Base-by-base conservation (phyloP, 2,113 vertebrate species). In the Muscicapa adusta region DNA sequence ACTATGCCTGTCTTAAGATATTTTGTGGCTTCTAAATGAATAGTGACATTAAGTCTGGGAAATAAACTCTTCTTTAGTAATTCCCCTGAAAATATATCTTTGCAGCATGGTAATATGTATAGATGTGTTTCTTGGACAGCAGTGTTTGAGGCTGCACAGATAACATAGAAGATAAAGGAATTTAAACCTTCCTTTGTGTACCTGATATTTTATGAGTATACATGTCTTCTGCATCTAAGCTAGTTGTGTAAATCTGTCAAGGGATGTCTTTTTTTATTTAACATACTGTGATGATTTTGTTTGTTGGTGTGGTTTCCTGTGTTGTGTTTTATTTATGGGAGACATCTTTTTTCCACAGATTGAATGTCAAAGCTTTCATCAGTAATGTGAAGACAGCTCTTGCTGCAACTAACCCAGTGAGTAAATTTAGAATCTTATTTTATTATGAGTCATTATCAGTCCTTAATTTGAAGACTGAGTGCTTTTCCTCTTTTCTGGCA, bases 331-430 rank as follows among this genome's bases (percentile, higher is more conserved):
- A 51, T 58, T 84, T 54, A 92, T 3, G 38, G 22, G 18, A 10
- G 8, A 10, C n/a, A 17, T 74, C 7, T 83, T 85, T 71, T 71
- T 62, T 34, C 89, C 78, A 33, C 93, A 99, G 99, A 38, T 98
- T 99, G 88, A 99, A 99, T 62, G 99, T 99, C 74, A 99, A 99
- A 94, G 99, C 97, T 81, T 99, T 99, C 95, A 99, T 99, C 96
- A 99, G 98, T 97, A 99, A 99, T 4, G 99, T 99, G 78, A 99
- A 99, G 97, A 99, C 99, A 0, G 99, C 99, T 95, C 98, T 99
- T 95, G 99, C 98, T 85, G 99, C 99, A 33, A 99, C 99, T 87
- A 99, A 99, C 96, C 99, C 99, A 14, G 98, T 99, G 91, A 98
- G 98, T 98, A 96, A 71, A 90, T 70, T 42, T 42, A 70, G 85